Evolutionary conservation across 1,140 invertebrate genomes (phyloP).

Genomic region (Drosophila albomicans): DNA sequence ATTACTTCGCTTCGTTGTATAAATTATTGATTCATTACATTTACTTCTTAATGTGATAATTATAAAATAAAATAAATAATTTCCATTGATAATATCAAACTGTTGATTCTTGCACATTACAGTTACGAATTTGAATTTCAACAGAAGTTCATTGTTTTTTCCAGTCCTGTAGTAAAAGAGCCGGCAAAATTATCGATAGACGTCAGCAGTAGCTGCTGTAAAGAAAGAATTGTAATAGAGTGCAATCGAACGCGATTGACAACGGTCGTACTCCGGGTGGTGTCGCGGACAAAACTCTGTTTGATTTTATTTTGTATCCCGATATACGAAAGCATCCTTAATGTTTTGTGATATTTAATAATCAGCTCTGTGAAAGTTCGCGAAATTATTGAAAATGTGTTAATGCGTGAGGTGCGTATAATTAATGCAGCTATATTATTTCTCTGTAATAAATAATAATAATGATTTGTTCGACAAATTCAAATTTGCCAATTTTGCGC

Average conservation of each 20-base stretch:
- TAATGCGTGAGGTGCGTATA: background rate
- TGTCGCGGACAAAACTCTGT: slow-evolving; percentile 13
- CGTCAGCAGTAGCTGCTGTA: slow-evolving; percentile 21
- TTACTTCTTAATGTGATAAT: background rate
- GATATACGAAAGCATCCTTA: slow-evolving; percentile 14
- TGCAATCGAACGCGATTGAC: slow-evolving; percentile 48
- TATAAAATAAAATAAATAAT: background rate
- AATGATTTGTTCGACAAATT: background rate
- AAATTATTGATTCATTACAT: background rate
- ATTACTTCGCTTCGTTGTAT: background rate
- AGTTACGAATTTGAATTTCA: slow-evolving; percentile 12
- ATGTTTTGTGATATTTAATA: slow-evolving; percentile 1
- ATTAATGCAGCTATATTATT: background rate
- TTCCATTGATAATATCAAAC: background rate
- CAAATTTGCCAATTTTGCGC: slow-evolving; percentile 20
- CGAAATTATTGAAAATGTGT: slow-evolving; percentile 12
- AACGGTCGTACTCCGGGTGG: slow-evolving; percentile 27
- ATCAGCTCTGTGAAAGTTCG: slow-evolving; percentile 2
- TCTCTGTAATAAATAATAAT: background rate
- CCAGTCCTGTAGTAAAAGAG: background rate
- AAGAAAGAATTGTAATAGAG: slow-evolving; percentile 40
- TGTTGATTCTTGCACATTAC: background rate
- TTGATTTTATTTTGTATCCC: slow-evolving; percentile 23
- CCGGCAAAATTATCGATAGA: slow-evolving; percentile 35
- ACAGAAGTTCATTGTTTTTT: slow-evolving; percentile 2